Evolutionary conservation across 2,888 invertebrate genomes (phyloP).

Genomic region (Gryllus longicercus): DNA sequence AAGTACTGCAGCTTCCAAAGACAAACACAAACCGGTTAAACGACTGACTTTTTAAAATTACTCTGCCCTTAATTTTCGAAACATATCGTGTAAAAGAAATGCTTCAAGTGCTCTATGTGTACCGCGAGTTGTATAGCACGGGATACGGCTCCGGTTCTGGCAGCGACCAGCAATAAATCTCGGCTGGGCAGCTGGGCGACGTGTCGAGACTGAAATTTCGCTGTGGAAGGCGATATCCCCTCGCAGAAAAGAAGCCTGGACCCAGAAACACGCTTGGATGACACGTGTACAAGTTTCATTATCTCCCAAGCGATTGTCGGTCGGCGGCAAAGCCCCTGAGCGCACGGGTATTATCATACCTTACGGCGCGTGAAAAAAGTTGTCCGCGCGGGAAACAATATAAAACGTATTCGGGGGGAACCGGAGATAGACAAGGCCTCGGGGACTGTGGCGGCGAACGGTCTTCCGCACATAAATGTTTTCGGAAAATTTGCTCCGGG

Average conservation of each 20-base stretch:
- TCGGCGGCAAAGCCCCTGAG: neutral
- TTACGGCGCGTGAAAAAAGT: neutral
- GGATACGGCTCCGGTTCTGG: too few species aligned
- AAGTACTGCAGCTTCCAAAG: too few species aligned
- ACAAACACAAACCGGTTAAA: too few species aligned
- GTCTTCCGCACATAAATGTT: neutral
- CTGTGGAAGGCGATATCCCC: neutral
- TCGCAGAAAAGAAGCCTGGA: neutral
- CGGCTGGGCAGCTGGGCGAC: neutral
- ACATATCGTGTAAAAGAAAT: too few species aligned
- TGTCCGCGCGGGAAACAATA: neutral
- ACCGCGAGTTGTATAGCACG: too few species aligned
- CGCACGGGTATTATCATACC: neutral
- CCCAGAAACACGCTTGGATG: neutral
- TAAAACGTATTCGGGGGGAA: neutral
- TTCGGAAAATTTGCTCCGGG: neutral
- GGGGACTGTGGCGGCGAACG: neutral
- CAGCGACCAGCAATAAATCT: too few species aligned
- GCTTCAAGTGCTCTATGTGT: too few species aligned
- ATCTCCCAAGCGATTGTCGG: neutral
- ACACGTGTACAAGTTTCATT: neutral
- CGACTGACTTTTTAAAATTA: too few species aligned
- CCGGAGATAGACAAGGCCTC: neutral
- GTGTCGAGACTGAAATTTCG: neutral
- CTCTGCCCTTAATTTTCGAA: too few species aligned